phyloP scores from a whole-genome alignment of 2,113 vertebrate genomes.

The Glaucomys volans region DNA sequence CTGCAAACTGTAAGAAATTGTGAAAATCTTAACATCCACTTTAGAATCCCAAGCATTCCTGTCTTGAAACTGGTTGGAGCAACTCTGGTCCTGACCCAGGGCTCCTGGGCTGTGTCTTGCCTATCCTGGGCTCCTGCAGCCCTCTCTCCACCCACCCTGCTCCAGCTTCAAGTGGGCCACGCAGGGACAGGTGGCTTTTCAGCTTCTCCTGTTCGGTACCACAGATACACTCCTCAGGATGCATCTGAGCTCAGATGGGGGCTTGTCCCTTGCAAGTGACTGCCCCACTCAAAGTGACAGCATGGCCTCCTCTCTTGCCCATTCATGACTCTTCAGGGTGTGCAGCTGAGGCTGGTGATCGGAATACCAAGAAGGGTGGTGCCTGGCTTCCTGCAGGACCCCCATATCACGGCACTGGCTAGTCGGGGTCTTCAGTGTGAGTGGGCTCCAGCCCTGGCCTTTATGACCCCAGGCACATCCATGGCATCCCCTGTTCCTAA shows the following conservation, averaged over 20 bases:
- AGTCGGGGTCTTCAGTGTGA: no score
- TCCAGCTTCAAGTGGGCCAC: fast-evolving
- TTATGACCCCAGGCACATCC: not conserved
- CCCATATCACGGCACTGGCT: fast-evolving
- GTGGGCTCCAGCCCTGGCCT: no score
- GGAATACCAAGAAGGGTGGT: not conserved
- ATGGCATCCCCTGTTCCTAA: not conserved
- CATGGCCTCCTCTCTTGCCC: not conserved
- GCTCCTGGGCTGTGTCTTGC: not conserved
- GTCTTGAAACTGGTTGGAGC: not conserved
- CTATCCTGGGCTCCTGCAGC: fast-evolving
- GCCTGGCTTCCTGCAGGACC: not conserved
- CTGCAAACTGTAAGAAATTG: not conserved
- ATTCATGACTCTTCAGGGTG: not conserved
- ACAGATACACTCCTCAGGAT: not conserved
- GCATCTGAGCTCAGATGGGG: not conserved
- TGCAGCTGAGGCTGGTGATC: not conserved
- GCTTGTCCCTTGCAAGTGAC: not conserved
- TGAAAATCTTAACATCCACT: not conserved
- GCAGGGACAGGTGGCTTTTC: not conserved
- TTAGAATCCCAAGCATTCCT: not conserved
- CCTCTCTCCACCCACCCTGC: not conserved
- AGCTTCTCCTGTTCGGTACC: fast-evolving
- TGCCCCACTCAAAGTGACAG: not conserved
- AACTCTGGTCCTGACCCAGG: not conserved